Evolutionary conservation across 2,797 vertebrate species (phyloP).

Genomic region (Linurgus olivaceus): DNA sequence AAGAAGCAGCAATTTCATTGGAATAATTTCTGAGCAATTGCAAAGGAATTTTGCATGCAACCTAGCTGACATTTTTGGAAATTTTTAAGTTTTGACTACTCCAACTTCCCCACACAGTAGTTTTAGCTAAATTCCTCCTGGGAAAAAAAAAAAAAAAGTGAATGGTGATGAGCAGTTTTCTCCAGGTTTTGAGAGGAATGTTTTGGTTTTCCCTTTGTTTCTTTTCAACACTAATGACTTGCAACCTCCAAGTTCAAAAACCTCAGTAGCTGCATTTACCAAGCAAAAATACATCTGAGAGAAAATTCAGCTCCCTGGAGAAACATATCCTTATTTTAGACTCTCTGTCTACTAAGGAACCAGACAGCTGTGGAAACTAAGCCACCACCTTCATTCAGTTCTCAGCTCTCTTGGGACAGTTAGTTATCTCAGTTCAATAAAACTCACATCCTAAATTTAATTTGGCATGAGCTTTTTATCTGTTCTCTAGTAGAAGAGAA

Average conservation of each 20-base stretch:
- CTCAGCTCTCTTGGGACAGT: not conserved
- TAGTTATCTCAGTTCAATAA: not conserved
- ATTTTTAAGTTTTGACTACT: not conserved
- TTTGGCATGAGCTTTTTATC: not conserved
- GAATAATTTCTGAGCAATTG: not conserved
- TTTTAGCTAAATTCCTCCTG: not conserved
- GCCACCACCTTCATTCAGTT: not conserved
- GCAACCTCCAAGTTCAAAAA: not conserved
- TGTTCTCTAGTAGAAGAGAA: not conserved
- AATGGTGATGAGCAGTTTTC: not conserved
- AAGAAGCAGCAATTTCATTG: not conserved
- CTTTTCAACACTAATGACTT: not conserved
- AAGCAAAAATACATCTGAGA: not conserved
- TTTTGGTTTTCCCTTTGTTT: conserved; percentile 4
- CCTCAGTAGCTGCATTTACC: not conserved
- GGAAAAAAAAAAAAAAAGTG: not conserved
- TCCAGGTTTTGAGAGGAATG: not conserved
- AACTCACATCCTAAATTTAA: conserved; percentile 16
- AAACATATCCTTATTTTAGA: conserved; percentile 1
- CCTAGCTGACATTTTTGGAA: not conserved
- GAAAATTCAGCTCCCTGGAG: not conserved
- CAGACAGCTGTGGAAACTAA: conserved; percentile 27
- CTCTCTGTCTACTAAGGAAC: not conserved
- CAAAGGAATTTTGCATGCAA: not conserved
- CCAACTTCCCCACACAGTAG: not conserved